A percentile compares a stretch with the other conserved stretches of the same genome.
These are phyloP conservation scores for Leptestheria dahalacensis DNA, from an alignment of 1,140 invertebrate species.

Conservation along the genomic window DNA sequence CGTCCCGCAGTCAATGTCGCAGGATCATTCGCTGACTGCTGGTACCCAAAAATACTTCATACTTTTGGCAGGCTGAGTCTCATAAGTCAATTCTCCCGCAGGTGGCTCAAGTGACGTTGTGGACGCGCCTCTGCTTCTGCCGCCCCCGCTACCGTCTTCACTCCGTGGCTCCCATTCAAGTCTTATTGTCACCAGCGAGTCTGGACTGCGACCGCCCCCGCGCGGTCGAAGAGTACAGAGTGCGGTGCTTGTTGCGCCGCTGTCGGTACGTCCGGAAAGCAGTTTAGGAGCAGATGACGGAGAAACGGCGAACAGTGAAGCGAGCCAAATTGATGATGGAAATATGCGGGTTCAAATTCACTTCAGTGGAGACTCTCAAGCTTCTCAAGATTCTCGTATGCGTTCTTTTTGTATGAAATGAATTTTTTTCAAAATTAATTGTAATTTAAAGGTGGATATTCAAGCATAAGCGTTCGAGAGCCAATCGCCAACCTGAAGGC, in stretches of 20 bases:
- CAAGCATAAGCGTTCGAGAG: constrained; percentile 75
- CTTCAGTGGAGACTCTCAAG: constrained; percentile 71
- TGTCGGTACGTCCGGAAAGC: not conserved
- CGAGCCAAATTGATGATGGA: not conserved
- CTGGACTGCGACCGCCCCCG: constrained; percentile 9
- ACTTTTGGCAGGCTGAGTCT: no score
- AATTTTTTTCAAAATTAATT: no score
- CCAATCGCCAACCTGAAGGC: constrained; percentile 58
- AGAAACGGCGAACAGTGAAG: not conserved
- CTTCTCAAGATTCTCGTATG: constrained; percentile 69
- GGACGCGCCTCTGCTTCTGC: not conserved
- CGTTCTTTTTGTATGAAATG: constrained; percentile 16
- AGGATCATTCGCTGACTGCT: no score
- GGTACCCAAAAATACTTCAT: no score
- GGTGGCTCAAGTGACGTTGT: no score
- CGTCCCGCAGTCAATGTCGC: not conserved
- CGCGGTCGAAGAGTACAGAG: constrained; percentile 12
- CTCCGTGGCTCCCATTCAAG: constrained; percentile 7
- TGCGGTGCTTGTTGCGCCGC: not conserved
- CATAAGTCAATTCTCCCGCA: no score
- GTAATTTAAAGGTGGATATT: constrained; percentile 54
- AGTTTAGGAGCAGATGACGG: not conserved
- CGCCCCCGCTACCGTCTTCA: not conserved
- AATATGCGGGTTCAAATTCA: constrained; percentile 26
- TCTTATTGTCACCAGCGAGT: constrained; percentile 1